A percentile compares a stretch with the other conserved stretches of the same genome.
phyloP scores from a whole-genome alignment of 2,113 vertebrate genomes.

The Hyperoodon ampullatus region DNA sequence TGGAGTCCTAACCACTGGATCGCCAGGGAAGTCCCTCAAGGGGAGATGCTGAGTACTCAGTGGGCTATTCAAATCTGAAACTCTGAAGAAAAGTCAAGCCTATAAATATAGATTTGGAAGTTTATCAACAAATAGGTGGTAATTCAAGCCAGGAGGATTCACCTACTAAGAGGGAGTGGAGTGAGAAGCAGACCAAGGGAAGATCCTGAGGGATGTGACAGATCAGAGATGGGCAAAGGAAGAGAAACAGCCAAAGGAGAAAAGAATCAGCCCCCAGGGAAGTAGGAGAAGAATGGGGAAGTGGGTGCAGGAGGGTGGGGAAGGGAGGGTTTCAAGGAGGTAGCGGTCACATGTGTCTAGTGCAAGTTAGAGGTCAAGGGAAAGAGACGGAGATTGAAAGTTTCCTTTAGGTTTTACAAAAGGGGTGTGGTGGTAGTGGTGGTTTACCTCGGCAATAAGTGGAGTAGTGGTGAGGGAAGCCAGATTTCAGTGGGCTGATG shows the following conservation, averaged over 20 bases:
- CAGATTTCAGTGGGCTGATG: not conserved
- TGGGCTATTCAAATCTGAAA: not conserved
- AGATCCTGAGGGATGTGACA: not conserved
- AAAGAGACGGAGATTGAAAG: not conserved
- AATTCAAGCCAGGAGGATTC: not conserved
- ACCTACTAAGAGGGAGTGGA: not conserved
- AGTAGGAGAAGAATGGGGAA: not conserved
- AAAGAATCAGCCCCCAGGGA: not conserved
- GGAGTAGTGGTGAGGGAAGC: not conserved
- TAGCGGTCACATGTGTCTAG: not conserved
- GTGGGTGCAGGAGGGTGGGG: not conserved
- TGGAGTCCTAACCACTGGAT: not conserved
- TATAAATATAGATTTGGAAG: not conserved
- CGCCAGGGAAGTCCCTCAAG: not conserved
- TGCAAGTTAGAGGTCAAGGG: not conserved
- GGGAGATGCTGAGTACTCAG: not conserved
- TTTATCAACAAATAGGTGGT: not conserved
- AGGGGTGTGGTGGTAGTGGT: not conserved
- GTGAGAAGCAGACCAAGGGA: not conserved
- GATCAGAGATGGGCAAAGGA: not conserved
- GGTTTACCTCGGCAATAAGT: not conserved
- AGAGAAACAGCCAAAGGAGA: not conserved
- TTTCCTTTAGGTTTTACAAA: not conserved
- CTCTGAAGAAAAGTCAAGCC: not conserved
- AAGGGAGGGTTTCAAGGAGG: not conserved